These are phyloP conservation scores for Chouioia cunea DNA, from an alignment of 2,888 invertebrate genomes.

Conservation along the genomic window DNA sequence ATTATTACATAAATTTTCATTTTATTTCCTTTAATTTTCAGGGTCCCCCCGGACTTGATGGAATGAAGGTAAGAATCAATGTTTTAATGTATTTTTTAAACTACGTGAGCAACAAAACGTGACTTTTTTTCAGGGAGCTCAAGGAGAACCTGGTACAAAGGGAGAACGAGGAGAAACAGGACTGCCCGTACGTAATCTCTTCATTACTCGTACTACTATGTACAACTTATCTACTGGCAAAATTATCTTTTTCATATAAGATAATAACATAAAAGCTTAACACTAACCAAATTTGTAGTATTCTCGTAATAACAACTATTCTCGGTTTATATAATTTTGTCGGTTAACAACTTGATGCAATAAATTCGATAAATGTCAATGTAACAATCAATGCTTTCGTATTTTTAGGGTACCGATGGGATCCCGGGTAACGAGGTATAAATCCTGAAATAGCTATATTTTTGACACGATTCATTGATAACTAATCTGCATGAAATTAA, in stretches of 20 bases:
- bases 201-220: too few species aligned
- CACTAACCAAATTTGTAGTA: too few species aligned
- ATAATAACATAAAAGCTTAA: too few species aligned
- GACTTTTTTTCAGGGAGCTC: conserved; percentile 79
- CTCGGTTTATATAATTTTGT: not conserved
- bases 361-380: too few species aligned
- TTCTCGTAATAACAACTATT: too few species aligned
- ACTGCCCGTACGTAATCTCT: conserved; percentile 82
- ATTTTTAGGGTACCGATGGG: conserved; percentile 88
- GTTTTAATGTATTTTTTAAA: conserved; percentile 2
- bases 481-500: not conserved
- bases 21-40: conserved; percentile 75
- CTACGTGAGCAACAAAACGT: conserved; percentile 20
- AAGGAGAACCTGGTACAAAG: conserved; percentile 92
- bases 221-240: too few species aligned
- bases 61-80: conserved; percentile 86
- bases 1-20: conserved; percentile 62
- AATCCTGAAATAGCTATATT: not conserved
- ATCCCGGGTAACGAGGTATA: conserved; percentile 91
- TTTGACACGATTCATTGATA: not conserved
- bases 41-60: conserved; percentile 94
- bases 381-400: conserved; percentile 23
- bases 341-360: conserved; percentile 3
- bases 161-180: conserved; percentile 95
- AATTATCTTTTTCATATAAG: too few species aligned